Conservation (phyloP, 2,888 invertebrate genomes). For the Auanema sp. region DNA sequence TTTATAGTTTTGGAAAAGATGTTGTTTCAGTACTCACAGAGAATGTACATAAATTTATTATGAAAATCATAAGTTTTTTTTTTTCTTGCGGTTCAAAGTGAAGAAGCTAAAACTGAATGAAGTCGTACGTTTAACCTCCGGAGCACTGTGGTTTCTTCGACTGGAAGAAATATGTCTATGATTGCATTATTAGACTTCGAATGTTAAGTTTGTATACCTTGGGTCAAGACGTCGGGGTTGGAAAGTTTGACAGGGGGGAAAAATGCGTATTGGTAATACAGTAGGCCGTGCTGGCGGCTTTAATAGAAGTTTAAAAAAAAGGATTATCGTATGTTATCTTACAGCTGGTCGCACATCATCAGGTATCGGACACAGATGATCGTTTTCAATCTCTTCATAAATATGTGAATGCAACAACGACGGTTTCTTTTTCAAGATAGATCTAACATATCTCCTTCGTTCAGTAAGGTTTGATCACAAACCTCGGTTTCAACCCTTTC, state of each 20-base stretch:
- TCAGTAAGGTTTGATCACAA: too few species aligned
- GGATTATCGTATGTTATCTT: not conserved
- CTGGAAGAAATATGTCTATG: not conserved
- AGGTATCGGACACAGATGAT: conserved; percentile 34
- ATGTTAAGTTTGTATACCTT: not conserved
- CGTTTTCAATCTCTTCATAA: conserved; percentile 43
- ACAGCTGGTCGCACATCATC: conserved; percentile 34
- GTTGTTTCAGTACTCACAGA: not conserved
- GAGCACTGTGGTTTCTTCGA: not conserved
- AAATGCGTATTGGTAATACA: conserved; percentile 27
- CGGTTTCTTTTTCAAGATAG: conserved; percentile 33
- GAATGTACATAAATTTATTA: conserved; percentile 5
- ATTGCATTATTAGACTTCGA: not conserved
- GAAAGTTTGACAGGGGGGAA: conserved; percentile 34
- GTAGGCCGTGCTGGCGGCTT: conserved; percentile 18
- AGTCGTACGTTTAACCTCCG: too few species aligned
- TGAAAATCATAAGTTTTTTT: conserved; percentile 8
- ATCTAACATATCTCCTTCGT: too few species aligned
- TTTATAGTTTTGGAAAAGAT: not conserved
- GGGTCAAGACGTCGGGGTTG: conserved; percentile 15
- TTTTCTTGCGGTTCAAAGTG: not conserved
- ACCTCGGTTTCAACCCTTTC: conserved; percentile 19
- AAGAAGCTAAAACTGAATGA: too few species aligned
- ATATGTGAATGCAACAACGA: conserved; percentile 31
- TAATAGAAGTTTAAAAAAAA: too few species aligned